Evolutionary conservation across 2,888 invertebrate species (phyloP), one percentile per base, ranked within the genome.

Genomic region (Aphodius sticticus): DNA sequence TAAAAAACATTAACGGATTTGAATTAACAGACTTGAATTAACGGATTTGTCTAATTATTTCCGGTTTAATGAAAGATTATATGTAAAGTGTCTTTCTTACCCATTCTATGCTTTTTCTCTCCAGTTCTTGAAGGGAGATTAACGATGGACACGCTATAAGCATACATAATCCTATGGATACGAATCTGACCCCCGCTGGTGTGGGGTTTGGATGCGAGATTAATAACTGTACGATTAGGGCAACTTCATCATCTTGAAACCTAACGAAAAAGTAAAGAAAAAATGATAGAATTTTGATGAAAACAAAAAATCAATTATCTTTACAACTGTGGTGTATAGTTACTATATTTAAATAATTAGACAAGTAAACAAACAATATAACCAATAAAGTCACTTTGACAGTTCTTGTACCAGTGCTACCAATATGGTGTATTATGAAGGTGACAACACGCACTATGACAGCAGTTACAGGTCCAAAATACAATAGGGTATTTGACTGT

Each of bases 101-200:
- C 98, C 98, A 98, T 87, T 97, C 96, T 79, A 97, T 94, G 15
- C 96, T 95, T 85, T 94, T 94, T 82, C 95, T 94, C 89, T 99
- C 99, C 85, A 96, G 94, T 81, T 95, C 95, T 70, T 92, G 90
- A 76, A 93, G 92, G 83, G 93, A 92, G 88, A 89, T 83, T 16
- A 99, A 90, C 2, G 96, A 96, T 0, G 98, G 97, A 87, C 97
- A 98, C 0, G 98, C 97, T 72, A 99, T 95, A 0, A 99, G 92
- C 95, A 98, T 97, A 87, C 98, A 98, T 1, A 99, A 92, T 16
- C 97, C 97, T 69, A 98, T 91, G 0, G 97, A 97, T 0, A 98
- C 97, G 88, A 98, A 98, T 86, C 97, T 91, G 6, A 97, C 96
- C 9, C 98, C 98, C 38, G 97, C 96, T 35, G 96, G 95, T n/a